Base-by-base conservation (phyloP, 2,888 invertebrate species). In the Ectropis crepuscularia region DNA sequence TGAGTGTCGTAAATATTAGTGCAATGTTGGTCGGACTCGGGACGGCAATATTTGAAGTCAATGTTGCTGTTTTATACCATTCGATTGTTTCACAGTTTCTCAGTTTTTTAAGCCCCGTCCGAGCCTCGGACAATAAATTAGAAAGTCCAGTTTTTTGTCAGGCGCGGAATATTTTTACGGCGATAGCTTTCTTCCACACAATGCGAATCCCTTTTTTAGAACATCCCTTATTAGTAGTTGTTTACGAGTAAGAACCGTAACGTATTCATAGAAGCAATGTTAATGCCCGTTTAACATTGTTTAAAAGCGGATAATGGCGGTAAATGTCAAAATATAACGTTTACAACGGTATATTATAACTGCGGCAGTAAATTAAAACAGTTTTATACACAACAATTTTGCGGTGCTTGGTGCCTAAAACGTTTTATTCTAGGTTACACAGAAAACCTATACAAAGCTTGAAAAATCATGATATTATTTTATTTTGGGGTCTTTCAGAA, bases 41-140 rank as follows among this genome's bases (percentile, higher is more conserved):
- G 16, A 43, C 37, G 50, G 16, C 38, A 58, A 28, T 4, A 28
- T 28, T 28, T 28, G 16, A 28, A 28, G 68, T 66, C 62, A 66
- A 65, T 72, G 67, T 80, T 80, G 74, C 78, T 28, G 68, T 81
- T 83, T 83, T 82, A 80, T 77, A 73, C 67, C 77, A 76, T 77
- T 74, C 71, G 70, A 81, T 80, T 82, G 80, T 85, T 82, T 80
- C 63, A 76, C 70, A 71, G 74, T 80, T 4, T 28, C 16, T 28
- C 16, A 28, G 16, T 84, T 81, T 80, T 78, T 71, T 76, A 78
- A 69, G 76, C 75, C 79, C 75, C 73, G 71, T 77, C 75, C 69
- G 71, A 63, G 68, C 66, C 65, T 68, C 70, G 69, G 74, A 76
- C 85, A 85, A 85, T 89, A 87, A 88, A 87, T 86, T 87, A 88